These are phyloP conservation scores for Drosophila subpulchrella DNA, from an alignment of 1,140 invertebrate genomes.

Conservation along the genomic window DNA sequence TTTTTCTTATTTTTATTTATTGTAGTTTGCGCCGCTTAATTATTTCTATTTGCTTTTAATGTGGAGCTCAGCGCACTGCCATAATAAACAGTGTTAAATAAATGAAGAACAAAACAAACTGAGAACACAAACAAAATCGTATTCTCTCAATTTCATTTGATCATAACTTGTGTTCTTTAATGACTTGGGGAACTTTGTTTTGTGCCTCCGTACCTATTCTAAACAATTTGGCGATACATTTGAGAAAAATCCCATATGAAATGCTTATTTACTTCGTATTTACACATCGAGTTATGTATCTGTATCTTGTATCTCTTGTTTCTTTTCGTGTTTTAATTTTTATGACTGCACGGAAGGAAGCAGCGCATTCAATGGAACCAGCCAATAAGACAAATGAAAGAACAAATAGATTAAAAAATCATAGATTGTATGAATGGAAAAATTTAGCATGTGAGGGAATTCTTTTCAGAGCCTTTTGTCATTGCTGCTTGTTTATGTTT, in stretches of 20 bases:
- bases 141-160: constrained; percentile 59
- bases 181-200: constrained; percentile 30
- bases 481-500: constrained; percentile 13
- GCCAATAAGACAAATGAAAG: constrained; percentile 28
- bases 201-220: constrained; percentile 26
- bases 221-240: constrained; percentile 60
- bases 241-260: constrained; percentile 37
- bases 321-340: constrained; percentile 39
- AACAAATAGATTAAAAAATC: constrained; percentile 32
- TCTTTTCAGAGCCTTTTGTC: constrained; percentile 12
- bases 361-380: constrained; percentile 67
- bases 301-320: constrained; percentile 15
- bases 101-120: constrained; percentile 36
- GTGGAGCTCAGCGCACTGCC: constrained; percentile 15
- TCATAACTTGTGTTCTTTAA: constrained; percentile 65
- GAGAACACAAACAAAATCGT: not conserved
- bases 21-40: constrained; percentile 63
- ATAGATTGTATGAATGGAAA: constrained; percentile 20
- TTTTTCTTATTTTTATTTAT: constrained; percentile 45
- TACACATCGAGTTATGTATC: constrained; percentile 22
- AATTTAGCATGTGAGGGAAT: constrained; percentile 19
- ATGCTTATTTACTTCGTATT: constrained; percentile 15
- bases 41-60: constrained; percentile 74
- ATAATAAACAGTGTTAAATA: constrained; percentile 45
- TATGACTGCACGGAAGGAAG: constrained; percentile 66